phyloP scores from a whole-genome alignment of 2,113 vertebrate genomes.

The Apodemus sylvaticus region DNA sequence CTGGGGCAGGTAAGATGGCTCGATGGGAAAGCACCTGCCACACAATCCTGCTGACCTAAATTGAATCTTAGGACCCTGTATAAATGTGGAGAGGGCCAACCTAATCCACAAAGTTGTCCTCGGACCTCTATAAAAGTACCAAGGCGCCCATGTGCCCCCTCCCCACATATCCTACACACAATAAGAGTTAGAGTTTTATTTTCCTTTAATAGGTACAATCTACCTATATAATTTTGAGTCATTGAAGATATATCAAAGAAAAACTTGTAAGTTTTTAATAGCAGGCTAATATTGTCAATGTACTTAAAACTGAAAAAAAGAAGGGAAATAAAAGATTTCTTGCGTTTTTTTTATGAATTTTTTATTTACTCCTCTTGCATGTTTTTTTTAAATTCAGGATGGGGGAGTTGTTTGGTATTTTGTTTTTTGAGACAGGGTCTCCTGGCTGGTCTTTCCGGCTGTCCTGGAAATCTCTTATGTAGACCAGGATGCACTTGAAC shows the following conservation, averaged over 20 bases:
- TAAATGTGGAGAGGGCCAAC: background rate
- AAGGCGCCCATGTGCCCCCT: background rate
- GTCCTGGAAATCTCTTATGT: background rate
- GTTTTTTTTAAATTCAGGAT: slow-evolving; percentile 43
- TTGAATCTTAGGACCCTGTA: background rate
- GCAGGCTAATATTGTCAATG: background rate
- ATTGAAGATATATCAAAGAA: background rate
- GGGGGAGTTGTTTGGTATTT: background rate
- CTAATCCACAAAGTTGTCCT: background rate
- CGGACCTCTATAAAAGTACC: background rate
- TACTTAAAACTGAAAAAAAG: background rate
- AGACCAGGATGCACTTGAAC: background rate
- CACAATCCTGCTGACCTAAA: background rate
- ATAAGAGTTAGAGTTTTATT: background rate
- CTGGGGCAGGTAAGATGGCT: no score
- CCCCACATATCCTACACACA: background rate
- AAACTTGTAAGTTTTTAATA: slow-evolving; percentile 8
- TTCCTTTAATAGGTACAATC: slow-evolving; percentile 13
- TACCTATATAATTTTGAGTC: slow-evolving; percentile 41
- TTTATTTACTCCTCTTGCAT: no score
- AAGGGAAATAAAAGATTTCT: background rate
- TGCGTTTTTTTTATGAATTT: background rate
- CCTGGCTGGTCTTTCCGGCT: background rate
- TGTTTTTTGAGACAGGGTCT: background rate
- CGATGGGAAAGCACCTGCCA: background rate